Evolutionary conservation across 1,140 invertebrate genomes (phyloP).

Genomic region (Spodoptera frugiperda): DNA sequence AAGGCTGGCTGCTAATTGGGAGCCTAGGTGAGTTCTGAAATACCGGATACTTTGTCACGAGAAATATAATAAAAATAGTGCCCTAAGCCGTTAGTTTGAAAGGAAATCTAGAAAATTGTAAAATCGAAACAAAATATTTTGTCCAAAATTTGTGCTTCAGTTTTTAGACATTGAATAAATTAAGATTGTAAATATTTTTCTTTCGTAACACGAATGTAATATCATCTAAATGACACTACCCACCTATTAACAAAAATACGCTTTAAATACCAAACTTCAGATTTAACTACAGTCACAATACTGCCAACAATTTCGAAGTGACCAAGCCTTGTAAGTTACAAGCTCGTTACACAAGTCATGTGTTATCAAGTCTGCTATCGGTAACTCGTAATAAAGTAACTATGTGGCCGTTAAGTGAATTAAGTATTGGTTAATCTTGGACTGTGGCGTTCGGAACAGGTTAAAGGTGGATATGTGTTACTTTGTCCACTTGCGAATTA

Average conservation of each 20-base stretch:
- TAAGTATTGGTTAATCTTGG: conserved; percentile 39
- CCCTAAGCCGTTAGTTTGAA: too few species aligned
- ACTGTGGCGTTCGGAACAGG: conserved; percentile 15
- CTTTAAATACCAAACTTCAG: not conserved
- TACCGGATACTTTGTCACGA: too few species aligned
- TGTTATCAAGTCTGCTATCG: conserved; percentile 37
- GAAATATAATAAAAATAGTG: too few species aligned
- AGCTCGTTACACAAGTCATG: conserved; percentile 39
- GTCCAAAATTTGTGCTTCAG: too few species aligned
- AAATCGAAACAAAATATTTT: too few species aligned
- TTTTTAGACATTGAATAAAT: too few species aligned
- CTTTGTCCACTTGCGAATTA: too few species aligned
- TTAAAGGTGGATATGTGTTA: not conserved
- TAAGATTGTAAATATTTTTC: too few species aligned
- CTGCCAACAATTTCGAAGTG: not conserved
- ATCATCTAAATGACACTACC: not conserved
- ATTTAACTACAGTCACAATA: not conserved
- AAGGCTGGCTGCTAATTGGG: conserved; percentile 78
- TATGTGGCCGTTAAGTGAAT: conserved; percentile 42
- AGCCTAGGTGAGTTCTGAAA: conserved; percentile 69
- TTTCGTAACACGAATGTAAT: too few species aligned
- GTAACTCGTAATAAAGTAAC: conserved; percentile 38
- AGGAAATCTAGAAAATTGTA: too few species aligned
- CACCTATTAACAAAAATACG: not conserved
- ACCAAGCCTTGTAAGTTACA: conserved; percentile 13